Conservation (phyloP, 2,113 vertebrate genomes). For the Paraplagusia blochii region DNA sequence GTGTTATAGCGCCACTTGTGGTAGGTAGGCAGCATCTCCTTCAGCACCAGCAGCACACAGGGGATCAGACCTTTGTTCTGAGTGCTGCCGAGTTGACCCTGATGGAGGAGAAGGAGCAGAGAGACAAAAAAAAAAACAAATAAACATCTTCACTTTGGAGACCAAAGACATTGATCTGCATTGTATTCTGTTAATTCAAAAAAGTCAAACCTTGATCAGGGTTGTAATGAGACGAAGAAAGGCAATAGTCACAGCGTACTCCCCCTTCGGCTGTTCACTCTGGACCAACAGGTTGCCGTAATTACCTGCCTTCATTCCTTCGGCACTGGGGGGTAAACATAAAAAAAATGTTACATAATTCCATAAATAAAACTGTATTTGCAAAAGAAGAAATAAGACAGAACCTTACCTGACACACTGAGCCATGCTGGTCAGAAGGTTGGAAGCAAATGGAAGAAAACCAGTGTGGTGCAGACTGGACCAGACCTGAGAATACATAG, state of each 20-base stretch:
- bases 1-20: constrained; percentile 96
- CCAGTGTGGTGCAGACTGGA: constrained; percentile 94
- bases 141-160: background rate
- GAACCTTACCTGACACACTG: constrained; percentile 86
- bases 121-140: background rate
- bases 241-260: constrained; percentile 90
- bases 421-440: constrained; percentile 83
- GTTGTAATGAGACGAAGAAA: constrained; percentile 91
- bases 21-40: constrained; percentile 97
- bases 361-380: background rate
- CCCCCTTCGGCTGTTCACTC: constrained; percentile 92
- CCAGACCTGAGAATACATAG: constrained; percentile 83
- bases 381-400: background rate
- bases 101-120: background rate
- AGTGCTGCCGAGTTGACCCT: constrained; percentile 96
- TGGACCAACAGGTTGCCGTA: constrained; percentile 92
- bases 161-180: background rate
- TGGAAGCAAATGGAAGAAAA: constrained; percentile 90
- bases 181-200: background rate
- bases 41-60: constrained; percentile 92
- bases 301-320: constrained; percentile 96
- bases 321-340: constrained; percentile 83
- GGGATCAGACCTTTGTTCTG: constrained; percentile 93
- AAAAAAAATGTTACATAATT: constrained; percentile 10
- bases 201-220: constrained; percentile 84